These are phyloP conservation scores for Cyprinodon diabolis DNA, from an alignment of 2,797 vertebrate genomes.

Conservation along the genomic window DNA sequence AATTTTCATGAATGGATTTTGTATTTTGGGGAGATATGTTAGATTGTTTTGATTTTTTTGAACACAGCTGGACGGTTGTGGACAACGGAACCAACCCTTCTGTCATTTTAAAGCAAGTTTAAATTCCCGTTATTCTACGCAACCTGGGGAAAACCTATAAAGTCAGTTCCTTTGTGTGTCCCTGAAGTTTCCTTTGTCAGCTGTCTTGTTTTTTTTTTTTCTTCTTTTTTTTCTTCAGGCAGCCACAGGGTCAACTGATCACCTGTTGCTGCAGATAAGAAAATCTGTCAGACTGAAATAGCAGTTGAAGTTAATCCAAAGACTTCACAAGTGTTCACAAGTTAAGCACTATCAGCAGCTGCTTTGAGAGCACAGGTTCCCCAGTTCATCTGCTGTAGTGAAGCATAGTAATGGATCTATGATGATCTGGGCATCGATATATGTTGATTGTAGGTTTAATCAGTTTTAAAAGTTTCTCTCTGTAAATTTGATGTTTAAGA, in stretches of 20 bases:
- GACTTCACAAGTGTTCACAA: conserved; percentile 29
- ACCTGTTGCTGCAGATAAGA: conserved; percentile 66
- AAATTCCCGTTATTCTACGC: background rate
- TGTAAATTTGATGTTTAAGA: background rate
- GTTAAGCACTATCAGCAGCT: conserved; percentile 3
- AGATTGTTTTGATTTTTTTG: background rate
- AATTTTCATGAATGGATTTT: too few relatives aligned
- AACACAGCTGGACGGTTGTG: conserved; percentile 53
- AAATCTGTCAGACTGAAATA: conserved; percentile 53
- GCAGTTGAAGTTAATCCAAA: conserved; percentile 39
- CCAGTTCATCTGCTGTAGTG: background rate
- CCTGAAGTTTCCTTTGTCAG: conserved; percentile 27
- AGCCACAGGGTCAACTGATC: conserved; percentile 33
- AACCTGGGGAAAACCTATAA: background rate
- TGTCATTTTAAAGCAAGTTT: background rate
- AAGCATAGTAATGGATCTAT: background rate
- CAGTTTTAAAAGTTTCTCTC: background rate
- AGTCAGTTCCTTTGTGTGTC: background rate
- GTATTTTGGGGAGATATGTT: background rate
- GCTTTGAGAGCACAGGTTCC: background rate
- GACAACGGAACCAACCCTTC: conserved; percentile 24
- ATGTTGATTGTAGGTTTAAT: background rate
- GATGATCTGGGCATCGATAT: background rate
- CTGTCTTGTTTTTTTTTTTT: conserved; percentile 1
- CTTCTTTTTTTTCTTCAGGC: background rate